Conservation (phyloP, 2,888 invertebrate species). For the Nineta flava region DNA sequence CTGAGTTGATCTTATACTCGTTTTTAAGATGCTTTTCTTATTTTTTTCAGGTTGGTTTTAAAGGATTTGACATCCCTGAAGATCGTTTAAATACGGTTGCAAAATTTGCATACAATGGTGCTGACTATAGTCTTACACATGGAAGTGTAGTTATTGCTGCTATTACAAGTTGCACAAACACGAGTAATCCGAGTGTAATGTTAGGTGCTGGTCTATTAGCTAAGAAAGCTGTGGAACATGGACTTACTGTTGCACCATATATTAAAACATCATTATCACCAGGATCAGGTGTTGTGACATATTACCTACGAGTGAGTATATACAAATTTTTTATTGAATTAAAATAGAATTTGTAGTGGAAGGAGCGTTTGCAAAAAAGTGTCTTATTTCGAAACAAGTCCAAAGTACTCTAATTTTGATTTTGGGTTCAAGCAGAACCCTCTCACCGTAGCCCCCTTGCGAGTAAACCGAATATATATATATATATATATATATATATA, state of each 20-base stretch:
- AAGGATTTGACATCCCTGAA: slow-evolving; percentile 69
- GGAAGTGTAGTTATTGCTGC: slow-evolving; percentile 95
- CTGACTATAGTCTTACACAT: slow-evolving; percentile 63
- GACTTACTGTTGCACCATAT: slow-evolving; percentile 76
- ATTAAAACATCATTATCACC: slow-evolving; percentile 96
- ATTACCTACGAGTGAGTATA: slow-evolving; percentile 48
- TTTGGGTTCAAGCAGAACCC: too few relatives aligned
- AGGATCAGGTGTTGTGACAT: slow-evolving; percentile 88
- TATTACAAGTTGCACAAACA: slow-evolving; percentile 96
- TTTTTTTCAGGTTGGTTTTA: slow-evolving; percentile 57
- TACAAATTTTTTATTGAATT: slow-evolving; percentile 9
- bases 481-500: too few relatives aligned
- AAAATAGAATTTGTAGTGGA: background rate
- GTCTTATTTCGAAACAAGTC: too few relatives aligned
- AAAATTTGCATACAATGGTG: slow-evolving; percentile 67
- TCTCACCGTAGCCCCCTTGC: too few relatives aligned
- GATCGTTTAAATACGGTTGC: slow-evolving; percentile 45
- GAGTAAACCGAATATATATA: too few relatives aligned
- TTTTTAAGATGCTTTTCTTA: background rate
- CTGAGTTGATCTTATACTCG: too few relatives aligned
- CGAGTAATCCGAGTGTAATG: slow-evolving; percentile 97
- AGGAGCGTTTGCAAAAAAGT: too few relatives aligned
- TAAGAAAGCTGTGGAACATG: slow-evolving; percentile 84
- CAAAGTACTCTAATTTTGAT: too few relatives aligned
- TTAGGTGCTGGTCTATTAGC: slow-evolving; percentile 86